Evolutionary conservation across 2,113 vertebrate species (phyloP).

Genomic region (Tretioscincus oriximinensis): DNA sequence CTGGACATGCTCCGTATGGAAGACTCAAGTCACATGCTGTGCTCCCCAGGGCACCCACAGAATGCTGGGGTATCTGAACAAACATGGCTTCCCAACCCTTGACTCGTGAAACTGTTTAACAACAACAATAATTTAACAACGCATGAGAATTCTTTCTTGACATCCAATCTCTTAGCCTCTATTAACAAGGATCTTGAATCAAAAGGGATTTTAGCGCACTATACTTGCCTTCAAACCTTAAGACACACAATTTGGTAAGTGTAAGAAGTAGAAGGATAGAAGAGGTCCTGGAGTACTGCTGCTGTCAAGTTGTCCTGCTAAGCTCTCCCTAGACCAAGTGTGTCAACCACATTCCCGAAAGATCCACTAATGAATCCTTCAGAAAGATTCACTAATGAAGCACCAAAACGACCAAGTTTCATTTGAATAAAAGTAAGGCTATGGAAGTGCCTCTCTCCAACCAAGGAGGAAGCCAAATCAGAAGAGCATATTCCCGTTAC

Average conservation of each 20-base stretch:
- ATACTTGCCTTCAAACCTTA: not conserved
- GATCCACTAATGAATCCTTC: slow-evolving; percentile 46
- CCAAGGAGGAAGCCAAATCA: slow-evolving; percentile 50
- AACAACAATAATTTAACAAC: not conserved
- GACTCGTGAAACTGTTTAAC: slow-evolving; percentile 25
- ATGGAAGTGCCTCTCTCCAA: slow-evolving; percentile 53
- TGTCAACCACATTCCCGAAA: slow-evolving; percentile 65
- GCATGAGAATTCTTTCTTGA: slow-evolving; percentile 39
- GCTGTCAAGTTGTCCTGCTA: not conserved
- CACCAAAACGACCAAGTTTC: slow-evolving; percentile 72
- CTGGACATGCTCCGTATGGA: slow-evolving; percentile 40
- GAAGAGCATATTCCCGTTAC: slow-evolving; percentile 27
- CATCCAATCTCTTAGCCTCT: slow-evolving; percentile 36
- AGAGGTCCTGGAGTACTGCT: not conserved
- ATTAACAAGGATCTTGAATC: rapidly evolving
- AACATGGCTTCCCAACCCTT: not conserved
- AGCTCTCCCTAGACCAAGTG: slow-evolving; percentile 47
- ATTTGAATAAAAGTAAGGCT: slow-evolving; percentile 70
- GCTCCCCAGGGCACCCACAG: slow-evolving; percentile 12
- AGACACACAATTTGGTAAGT: not conserved
- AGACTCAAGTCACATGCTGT: slow-evolving; percentile 12
- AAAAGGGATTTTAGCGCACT: slow-evolving; percentile 14
- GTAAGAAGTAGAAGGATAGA: slow-evolving; percentile 1
- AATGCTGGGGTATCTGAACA: not conserved
- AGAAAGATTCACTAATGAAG: slow-evolving; percentile 56